Evolutionary conservation across 1,140 invertebrate genomes (phyloP), one percentile per base, ranked within the genome.

Genomic region (Hyposmocoma kahamanoa): DNA sequence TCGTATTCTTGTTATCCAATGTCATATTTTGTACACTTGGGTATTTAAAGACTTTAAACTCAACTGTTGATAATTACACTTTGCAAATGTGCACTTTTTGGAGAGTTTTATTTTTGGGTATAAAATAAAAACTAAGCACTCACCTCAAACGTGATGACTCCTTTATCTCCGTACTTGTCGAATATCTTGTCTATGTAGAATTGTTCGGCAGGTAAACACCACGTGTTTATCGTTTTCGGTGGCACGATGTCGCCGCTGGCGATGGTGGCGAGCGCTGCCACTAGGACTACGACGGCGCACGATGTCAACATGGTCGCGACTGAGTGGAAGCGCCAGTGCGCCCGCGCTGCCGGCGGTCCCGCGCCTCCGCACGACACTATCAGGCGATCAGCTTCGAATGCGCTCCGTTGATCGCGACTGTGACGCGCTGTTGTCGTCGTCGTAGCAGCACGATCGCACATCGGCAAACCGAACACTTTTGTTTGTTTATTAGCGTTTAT

Each of bases 101-200:
- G n/a, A n/a, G n/a, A n/a, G n/a, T n/a, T n/a, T n/a, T n/a, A n/a
- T n/a, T n/a, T n/a, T n/a, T n/a, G n/a, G n/a, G n/a, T n/a, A n/a
- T n/a, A n/a, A n/a, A n/a, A 51, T 51, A 50, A 56, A 55, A 15
- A 43, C 51, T 47, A 42, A 42, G 20, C 18, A 75, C 82, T 86
- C 63, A 90, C 90, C 83, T 90, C 90, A 65, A 90, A 90, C 20
- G 86, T 88, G 54, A 90, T 90, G 45, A 88, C 78, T 15, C 86
- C 88, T 59, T 87, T 86, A 48, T 87, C 86, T 42, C 90, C 90
- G 59, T 90, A 90, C 61, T 90, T 90, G 59, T 88, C 71, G 59
- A 90, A 90, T 59, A 90, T 89, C 53, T 87, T 78, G 42, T 86
- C 65, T 48, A 88, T 85, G 64, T 88, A 88, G 54, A 84, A 86